Conservation (phyloP, 2,113 vertebrate species). For the Anas platyrhynchos region DNA sequence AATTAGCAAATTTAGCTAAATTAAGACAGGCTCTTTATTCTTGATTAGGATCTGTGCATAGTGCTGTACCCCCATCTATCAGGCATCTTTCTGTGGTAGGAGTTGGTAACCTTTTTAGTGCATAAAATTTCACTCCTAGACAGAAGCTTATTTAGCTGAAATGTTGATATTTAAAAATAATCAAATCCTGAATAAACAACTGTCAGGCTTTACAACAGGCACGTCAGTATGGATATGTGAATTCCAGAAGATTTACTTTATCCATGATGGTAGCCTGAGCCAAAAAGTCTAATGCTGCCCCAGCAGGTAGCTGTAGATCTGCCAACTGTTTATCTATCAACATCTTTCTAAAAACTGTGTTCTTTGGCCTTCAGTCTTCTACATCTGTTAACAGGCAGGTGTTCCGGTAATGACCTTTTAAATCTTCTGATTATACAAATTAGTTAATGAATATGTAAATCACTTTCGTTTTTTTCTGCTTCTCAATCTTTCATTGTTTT, state of each 20-base stretch:
- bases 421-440: constrained; percentile 67
- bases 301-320: constrained; percentile 31
- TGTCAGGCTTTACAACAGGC: background rate
- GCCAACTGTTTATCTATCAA: constrained; percentile 42
- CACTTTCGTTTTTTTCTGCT: background rate
- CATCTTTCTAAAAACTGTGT: constrained; percentile 16
- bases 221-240: background rate
- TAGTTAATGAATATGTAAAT: constrained; percentile 63
- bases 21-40: background rate
- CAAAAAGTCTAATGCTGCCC: background rate
- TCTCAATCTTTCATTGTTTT: background rate
- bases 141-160: background rate
- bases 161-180: background rate
- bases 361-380: constrained; percentile 50
- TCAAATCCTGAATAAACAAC: background rate
- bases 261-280: background rate
- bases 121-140: background rate
- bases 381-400: constrained; percentile 66
- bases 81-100: background rate
- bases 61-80: background rate
- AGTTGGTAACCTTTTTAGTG: background rate
- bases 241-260: background rate
- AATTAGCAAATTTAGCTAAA: background rate
- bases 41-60: background rate
- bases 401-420: constrained; percentile 65